phyloP scores from a whole-genome alignment of 2,797 vertebrate genomes.

The Danio choprae region DNA sequence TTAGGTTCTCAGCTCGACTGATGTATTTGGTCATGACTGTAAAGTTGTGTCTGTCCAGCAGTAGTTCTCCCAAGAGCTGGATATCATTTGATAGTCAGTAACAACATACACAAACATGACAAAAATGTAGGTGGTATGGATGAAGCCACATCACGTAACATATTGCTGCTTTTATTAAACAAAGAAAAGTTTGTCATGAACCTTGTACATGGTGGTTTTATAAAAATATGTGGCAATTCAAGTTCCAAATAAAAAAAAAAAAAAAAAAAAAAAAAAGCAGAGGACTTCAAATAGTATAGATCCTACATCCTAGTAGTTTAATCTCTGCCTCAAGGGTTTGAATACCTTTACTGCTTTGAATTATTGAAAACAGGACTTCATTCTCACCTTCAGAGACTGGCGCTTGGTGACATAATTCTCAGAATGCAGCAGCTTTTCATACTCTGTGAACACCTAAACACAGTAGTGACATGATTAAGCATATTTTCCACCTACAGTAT shows the following conservation, averaged over 20 bases:
- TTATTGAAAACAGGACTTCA: neutral
- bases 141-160: neutral
- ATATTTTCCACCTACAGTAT: neutral
- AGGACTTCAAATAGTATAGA: neutral
- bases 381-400: conserved; percentile 82
- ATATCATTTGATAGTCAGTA: neutral
- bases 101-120: neutral
- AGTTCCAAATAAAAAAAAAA: neutral
- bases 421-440: conserved; percentile 85
- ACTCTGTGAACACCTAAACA: conserved; percentile 81
- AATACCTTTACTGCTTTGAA: conserved; percentile 4
- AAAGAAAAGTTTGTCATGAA: neutral
- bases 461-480: neutral
- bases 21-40: conserved; percentile 87
- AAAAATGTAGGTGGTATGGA: neutral
- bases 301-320: neutral
- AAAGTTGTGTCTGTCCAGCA: conserved; percentile 86
- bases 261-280: neutral
- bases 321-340: conserved; percentile 5
- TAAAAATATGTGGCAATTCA: conserved; percentile 27
- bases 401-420: conserved; percentile 86
- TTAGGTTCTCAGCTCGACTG: conserved; percentile 83
- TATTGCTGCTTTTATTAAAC: conserved; percentile 7
- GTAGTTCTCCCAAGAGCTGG: conserved; percentile 83
- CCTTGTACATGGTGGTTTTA: neutral